These are phyloP conservation scores for Machimus atricapillus DNA, from an alignment of 2,888 invertebrate species.

Conservation along the genomic window DNA sequence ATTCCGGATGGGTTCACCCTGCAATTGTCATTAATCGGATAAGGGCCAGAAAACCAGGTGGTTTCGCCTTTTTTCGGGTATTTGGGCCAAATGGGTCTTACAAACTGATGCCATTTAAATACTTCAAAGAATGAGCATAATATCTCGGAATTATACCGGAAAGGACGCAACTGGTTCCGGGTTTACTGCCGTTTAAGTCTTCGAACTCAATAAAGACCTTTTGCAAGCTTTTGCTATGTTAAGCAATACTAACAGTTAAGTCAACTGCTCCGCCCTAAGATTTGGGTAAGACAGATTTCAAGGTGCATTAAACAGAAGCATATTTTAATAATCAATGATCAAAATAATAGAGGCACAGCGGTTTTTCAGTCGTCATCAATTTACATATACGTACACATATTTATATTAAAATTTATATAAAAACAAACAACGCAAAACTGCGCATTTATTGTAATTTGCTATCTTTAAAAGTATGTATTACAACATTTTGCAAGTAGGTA, in stretches of 20 bases:
- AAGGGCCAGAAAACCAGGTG: constrained; percentile 10
- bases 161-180: background rate
- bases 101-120: background rate
- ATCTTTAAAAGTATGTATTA: no score
- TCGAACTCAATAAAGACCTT: background rate
- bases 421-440: no score
- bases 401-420: no score
- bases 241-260: background rate
- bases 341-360: no score
- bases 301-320: background rate
- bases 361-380: no score
- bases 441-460: no score
- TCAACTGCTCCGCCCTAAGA: background rate
- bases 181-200: background rate
- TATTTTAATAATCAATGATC: background rate
- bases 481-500: no score
- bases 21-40: constrained; percentile 39
- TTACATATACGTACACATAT: no score
- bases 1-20: constrained; percentile 20
- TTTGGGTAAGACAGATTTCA: background rate
- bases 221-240: background rate
- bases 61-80: background rate
- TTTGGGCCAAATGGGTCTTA: background rate
- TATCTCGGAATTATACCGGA: background rate
- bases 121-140: background rate